Evolutionary conservation across 2,113 vertebrate species (phyloP).

Genomic region (Eurypyga helias): DNA sequence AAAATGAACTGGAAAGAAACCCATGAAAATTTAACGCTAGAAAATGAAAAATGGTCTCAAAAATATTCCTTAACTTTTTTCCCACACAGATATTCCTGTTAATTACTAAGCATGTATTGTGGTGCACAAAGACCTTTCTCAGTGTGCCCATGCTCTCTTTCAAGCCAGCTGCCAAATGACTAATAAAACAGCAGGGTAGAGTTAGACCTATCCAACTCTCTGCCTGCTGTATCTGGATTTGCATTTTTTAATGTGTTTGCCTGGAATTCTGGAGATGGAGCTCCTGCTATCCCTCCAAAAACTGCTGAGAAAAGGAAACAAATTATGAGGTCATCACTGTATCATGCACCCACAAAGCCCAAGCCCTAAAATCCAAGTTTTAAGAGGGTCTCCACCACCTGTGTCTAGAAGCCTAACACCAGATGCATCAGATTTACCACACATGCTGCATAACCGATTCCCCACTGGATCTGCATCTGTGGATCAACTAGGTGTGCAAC

Average conservation of each 20-base stretch:
- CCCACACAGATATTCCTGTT: not conserved
- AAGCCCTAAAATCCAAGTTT: not conserved
- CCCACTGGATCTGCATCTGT: not conserved
- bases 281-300: not conserved
- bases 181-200: not conserved
- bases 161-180: not conserved
- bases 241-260: not conserved
- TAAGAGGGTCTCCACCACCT: not conserved
- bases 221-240: not conserved
- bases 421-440: not conserved
- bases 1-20: not conserved
- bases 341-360: not conserved
- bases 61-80: not conserved
- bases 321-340: rapidly evolving
- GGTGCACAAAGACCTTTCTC: not conserved
- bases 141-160: not conserved
- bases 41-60: not conserved
- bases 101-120: not conserved
- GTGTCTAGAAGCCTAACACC: not conserved
- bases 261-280: not conserved
- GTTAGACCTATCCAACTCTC: not conserved
- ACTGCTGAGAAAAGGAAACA: not conserved
- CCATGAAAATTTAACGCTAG: not conserved
- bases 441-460: not conserved
- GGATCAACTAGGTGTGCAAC: not conserved